Evolutionary conservation across 2,888 invertebrate species (phyloP).

Genomic region (Sinotaia quadrata): DNA sequence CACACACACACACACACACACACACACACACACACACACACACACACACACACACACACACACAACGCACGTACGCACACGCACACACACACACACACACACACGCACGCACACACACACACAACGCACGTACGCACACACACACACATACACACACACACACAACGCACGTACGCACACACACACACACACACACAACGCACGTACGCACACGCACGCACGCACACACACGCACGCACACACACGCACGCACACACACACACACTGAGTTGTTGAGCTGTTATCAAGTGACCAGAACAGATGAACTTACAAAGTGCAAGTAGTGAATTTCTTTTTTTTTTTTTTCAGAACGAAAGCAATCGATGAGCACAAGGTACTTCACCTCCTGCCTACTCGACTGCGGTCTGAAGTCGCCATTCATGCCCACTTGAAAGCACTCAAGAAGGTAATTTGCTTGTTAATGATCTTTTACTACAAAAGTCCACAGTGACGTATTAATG

Average conservation of each 20-base stretch:
- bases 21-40: too few relatives aligned
- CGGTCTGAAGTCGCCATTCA: conserved; percentile 64
- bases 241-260: neutral
- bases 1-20: too few relatives aligned
- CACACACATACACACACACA: too few relatives aligned
- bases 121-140: too few relatives aligned
- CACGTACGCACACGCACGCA: neutral
- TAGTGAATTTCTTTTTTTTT: neutral
- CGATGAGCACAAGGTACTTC: conserved; percentile 55
- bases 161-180: too few relatives aligned
- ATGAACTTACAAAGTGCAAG: neutral
- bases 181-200: neutral
- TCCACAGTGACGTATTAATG: too few relatives aligned
- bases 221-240: neutral
- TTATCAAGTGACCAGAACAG: neutral
- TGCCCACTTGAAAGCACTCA: conserved; percentile 61
- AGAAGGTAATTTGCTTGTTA: conserved; percentile 53
- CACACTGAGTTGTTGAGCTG: neutral
- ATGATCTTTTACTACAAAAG: too few relatives aligned
- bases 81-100: too few relatives aligned
- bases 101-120: too few relatives aligned
- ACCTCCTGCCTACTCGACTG: conserved; percentile 58
- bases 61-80: too few relatives aligned
- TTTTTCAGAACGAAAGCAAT: conserved; percentile 56
- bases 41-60: too few relatives aligned